Evolutionary conservation across 2,113 vertebrate genomes (phyloP), one percentile per base, ranked within the genome.

Genomic region (Psilopsiagon aymara): DNA sequence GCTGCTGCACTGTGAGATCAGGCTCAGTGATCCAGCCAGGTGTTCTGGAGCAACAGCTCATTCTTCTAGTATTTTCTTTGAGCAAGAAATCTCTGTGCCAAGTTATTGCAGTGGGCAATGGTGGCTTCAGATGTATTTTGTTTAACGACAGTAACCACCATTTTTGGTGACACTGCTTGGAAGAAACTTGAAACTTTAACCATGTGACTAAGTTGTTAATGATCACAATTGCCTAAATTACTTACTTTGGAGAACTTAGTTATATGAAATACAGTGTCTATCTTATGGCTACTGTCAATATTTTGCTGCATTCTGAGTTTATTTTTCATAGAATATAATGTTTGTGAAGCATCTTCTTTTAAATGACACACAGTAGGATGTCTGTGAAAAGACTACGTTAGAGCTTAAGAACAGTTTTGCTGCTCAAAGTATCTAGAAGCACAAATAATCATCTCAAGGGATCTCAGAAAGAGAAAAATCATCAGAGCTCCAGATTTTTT

Each of bases 41-140:
- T 29, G 9, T 18, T 79, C 59, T 67, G 27, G 20, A 67, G 19
- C 17, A 76, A 23, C 2, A 71, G 25, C 52, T 77, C 4, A 6
- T 68, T 74, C 8, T 63, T 67, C 14, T 12, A 33, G 2, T 19
- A 28, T 17, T 35, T 82, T 29, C 6, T 39, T 78, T 82, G 5
- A 9, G 13, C 0, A 0, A 39, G 14, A 75, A 28, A 28, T n/a
- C 9, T 62, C 28, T 35, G 28, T 73, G 23, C 3, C 4, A 11
- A 55, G n/a, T 27, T 41, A 41, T 68, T n/a, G 20, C 23, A 35
- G 17, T 7, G 33, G 10, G 13, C 4, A 17, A 25, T 4, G 25
- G 11, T 18, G 53, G 29, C 20, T 57, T 18, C 43, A 28, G 14
- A 2, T 9, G 5, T 33, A 2, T 51, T 80, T 55, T 51, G 8